A percentile compares a stretch with the other conserved stretches of the same genome.
These are phyloP conservation scores for Dasypogon diadema DNA, from an alignment of 2,888 invertebrate species.

Conservation along the genomic window DNA sequence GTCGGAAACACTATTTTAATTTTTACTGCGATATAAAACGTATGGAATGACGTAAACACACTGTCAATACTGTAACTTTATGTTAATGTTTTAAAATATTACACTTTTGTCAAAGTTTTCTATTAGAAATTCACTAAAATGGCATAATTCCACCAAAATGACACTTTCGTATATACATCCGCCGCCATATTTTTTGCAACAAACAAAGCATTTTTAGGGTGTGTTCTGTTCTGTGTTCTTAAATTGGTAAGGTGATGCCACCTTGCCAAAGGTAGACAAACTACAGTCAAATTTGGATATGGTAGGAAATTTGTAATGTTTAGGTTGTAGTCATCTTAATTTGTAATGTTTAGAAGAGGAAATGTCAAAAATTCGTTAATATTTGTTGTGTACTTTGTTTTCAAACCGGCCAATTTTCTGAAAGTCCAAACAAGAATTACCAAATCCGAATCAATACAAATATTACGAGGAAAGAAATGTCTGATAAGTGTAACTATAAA, in stretches of 20 bases:
- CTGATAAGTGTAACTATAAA: no score
- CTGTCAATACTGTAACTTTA: neutral
- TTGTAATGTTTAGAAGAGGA: neutral
- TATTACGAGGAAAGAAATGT: no score
- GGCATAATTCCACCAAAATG: conserved; percentile 11
- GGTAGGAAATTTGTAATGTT: neutral
- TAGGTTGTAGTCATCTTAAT: no score
- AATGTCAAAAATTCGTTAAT: no score
- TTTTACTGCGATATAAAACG: neutral
- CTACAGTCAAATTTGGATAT: no score
- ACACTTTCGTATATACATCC: conserved; percentile 50
- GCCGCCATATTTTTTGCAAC: conserved; percentile 57
- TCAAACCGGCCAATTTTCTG: no score
- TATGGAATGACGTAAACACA: no score
- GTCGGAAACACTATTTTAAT: neutral
- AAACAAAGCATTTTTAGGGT: conserved; percentile 55
- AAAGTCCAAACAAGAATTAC: no score
- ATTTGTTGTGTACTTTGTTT: no score
- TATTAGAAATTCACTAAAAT: neutral
- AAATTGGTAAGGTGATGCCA: neutral
- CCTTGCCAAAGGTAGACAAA: neutral
- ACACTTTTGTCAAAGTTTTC: neutral
- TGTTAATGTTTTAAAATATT: neutral
- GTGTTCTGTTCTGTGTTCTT: neutral
- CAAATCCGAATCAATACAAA: no score